Percentiles rank a stretch among this genome's conserved stretches.
Conservation (phyloP, 2,888 invertebrate species). For the Linnaemya tessellans region DNA sequence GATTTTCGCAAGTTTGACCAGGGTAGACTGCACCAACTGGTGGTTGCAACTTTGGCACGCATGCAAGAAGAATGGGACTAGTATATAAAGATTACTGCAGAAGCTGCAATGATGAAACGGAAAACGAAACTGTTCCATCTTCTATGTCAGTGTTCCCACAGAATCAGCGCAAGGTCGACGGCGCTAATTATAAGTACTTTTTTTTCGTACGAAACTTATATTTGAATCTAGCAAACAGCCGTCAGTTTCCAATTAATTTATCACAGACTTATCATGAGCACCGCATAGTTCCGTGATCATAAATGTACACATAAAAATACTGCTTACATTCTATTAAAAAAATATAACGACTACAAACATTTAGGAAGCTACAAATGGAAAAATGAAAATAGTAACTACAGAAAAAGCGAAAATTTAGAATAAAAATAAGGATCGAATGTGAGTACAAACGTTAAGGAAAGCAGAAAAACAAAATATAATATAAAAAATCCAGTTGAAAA, state of each 20-base stretch:
- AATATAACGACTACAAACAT: conserved; percentile 2
- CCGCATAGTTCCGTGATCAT: not conserved
- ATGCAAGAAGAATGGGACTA: too few species aligned
- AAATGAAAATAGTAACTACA: conserved; percentile 45
- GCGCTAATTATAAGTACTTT: too few species aligned
- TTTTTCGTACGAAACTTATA: too few species aligned
- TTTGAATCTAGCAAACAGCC: too few species aligned
- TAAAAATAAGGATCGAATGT: conserved; percentile 9
- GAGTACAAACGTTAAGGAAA: conserved; percentile 47
- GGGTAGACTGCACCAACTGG: too few species aligned
- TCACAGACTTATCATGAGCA: not conserved
- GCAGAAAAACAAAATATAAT: conserved; percentile 36
- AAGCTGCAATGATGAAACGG: too few species aligned
- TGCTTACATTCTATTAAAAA: not conserved
- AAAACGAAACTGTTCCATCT: too few species aligned
- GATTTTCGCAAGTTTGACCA: too few species aligned
- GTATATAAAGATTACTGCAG: too few species aligned
- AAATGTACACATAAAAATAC: conserved; percentile 10
- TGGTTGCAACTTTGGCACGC: too few species aligned
- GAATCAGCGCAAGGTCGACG: too few species aligned
- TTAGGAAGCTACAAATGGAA: conserved; percentile 6
- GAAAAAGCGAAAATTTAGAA: conserved; percentile 31
- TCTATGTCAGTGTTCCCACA: too few species aligned
- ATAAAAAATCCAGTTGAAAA: conserved; percentile 56
- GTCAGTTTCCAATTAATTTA: not conserved